Evolutionary conservation across 2,113 vertebrate species (phyloP), one percentile per base, ranked within the genome.

Genomic region (Brienomyrus longianalis): DNA sequence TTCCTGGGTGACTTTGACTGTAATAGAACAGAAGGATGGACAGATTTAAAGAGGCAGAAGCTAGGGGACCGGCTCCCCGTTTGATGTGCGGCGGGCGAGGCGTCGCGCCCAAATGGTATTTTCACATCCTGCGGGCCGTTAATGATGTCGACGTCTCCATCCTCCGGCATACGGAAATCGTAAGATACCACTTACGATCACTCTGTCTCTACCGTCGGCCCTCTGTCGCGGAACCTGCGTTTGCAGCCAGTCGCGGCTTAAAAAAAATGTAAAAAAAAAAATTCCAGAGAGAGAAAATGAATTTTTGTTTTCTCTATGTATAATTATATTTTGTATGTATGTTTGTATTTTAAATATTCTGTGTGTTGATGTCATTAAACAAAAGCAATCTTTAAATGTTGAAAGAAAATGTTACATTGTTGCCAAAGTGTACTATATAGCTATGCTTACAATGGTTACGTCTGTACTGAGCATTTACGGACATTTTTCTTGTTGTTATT

Each of bases 11-110:
- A n/a, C 54, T 47, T 43, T 83, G 50, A 45, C 54, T 62, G 56
- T 89, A 89, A 85, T 84, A 21, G 52, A 35, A 62, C 39, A 84
- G 89, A 85, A 84, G 52, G 39, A 89, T 62, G 77, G 80, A 56
- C 56, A 66, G 31, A 84, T 39, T 62, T 83, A 45, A 48, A 47
- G 83, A 84, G 31, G 47, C 83, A 86, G 83, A 4, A 23, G 83
- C 17, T 27, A 51, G 23, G 48, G 48, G 83, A 86, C 48, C 8
- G 0, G 45, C 45, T 86, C 74, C 74, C 35, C 19, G 35, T 80
- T 80, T 43, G 35, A 80, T 43, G 74, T 80, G 31, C 2, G 17
- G 5, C 31, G 74, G 13, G 74, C 17, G 17, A 80, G 35, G 35
- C 6, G 35, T 80, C 15, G 11, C 17, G 15, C 15, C 15, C 35